These are phyloP conservation scores for Thecophora atra DNA, from an alignment of 2,888 invertebrate species.

Conservation along the genomic window DNA sequence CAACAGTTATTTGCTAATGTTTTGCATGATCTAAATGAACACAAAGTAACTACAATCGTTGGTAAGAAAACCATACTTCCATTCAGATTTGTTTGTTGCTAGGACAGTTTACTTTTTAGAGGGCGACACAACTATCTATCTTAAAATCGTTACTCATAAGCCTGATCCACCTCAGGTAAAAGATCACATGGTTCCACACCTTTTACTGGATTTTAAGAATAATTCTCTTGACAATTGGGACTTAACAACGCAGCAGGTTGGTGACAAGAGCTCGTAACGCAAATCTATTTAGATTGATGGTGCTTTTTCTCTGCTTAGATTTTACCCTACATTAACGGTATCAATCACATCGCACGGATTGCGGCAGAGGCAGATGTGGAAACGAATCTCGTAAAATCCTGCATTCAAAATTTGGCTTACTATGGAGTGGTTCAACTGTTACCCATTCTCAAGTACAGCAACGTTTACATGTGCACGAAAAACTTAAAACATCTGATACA, in stretches of 20 bases:
- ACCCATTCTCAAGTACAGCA: conserved; percentile 85
- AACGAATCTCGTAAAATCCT: conserved; percentile 91
- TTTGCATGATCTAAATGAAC: conserved; percentile 81
- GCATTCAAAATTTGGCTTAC: conserved; percentile 90
- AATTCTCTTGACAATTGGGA: conserved; percentile 86
- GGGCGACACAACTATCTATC: conserved; percentile 86
- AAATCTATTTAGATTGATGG: conserved; percentile 4
- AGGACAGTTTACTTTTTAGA: conserved; percentile 67
- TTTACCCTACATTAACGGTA: conserved; percentile 88
- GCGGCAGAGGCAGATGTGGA: conserved; percentile 92
- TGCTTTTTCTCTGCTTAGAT: conserved; percentile 49
- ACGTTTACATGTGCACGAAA: conserved; percentile 84
- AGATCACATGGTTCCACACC: conserved; percentile 91
- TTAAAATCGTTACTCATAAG: conserved; percentile 85
- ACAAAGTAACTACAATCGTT: conserved; percentile 79
- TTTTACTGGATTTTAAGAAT: conserved; percentile 73
- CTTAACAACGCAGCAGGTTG: conserved; percentile 90
- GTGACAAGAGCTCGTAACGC: background rate
- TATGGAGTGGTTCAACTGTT: conserved; percentile 78
- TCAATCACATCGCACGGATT: conserved; percentile 90
- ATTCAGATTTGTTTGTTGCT: background rate
- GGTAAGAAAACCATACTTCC: conserved; percentile 67
- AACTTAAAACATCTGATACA: conserved; percentile 76
- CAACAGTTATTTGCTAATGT: conserved; percentile 82
- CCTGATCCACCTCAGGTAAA: conserved; percentile 83